These are phyloP conservation scores for Habrosyne pyritoides DNA, from an alignment of 2,888 invertebrate species.

Conservation along the genomic window DNA sequence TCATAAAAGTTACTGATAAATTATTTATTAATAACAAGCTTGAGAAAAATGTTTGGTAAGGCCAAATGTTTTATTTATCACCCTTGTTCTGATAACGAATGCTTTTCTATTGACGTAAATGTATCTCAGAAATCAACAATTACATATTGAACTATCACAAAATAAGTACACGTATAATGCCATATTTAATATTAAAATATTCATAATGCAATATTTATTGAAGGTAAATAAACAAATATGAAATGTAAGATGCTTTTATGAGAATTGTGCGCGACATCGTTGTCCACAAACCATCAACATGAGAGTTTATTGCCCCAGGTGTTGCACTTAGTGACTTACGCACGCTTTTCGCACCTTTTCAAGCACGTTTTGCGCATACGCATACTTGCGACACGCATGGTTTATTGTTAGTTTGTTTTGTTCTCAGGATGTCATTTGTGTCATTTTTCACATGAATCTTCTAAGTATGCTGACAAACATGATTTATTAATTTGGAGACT, in stretches of 20 bases:
- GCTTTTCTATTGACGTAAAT: no score
- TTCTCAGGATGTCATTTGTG: background rate
- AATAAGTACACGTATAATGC: no score
- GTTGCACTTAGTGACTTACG: constrained; percentile 30
- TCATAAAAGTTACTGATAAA: background rate
- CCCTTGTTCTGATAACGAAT: no score
- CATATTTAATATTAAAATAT: no score
- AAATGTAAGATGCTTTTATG: constrained; percentile 18
- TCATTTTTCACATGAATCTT: background rate
- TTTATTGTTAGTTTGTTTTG: constrained; percentile 23
- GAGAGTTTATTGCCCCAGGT: constrained; percentile 62
- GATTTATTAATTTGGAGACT: background rate
- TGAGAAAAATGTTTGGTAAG: no score
- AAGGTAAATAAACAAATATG: constrained; percentile 1
- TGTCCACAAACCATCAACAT: constrained; percentile 27
- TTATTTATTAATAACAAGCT: background rate
- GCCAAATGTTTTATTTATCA: no score
- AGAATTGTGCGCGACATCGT: constrained; percentile 11
- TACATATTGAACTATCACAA: no score
- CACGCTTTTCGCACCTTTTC: constrained; percentile 57
- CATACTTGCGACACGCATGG: constrained; percentile 15
- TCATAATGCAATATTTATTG: no score
- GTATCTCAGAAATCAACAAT: background rate
- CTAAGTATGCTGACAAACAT: background rate
- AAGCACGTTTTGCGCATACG: constrained; percentile 25